Evolutionary conservation across 2,888 invertebrate species (phyloP).

Genomic region (Cephus spinipes): DNA sequence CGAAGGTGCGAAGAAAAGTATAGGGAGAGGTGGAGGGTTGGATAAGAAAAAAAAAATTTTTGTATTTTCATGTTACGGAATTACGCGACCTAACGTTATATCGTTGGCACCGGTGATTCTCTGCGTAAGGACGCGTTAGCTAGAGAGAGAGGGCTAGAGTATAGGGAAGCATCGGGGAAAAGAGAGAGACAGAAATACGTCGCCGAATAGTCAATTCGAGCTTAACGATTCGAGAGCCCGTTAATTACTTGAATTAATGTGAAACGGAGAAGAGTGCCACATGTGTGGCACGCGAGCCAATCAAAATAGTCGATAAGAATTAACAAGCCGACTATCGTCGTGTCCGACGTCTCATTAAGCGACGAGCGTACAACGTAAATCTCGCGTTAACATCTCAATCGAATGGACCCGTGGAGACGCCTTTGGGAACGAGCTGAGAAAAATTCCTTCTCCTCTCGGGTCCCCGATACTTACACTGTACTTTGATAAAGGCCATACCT

Average conservation of each 20-base stretch:
- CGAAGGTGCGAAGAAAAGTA: too few relatives aligned
- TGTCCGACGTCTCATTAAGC: conserved; percentile 43
- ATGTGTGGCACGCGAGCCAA: conserved; percentile 52
- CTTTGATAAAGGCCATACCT: too few relatives aligned
- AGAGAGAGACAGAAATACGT: too few relatives aligned
- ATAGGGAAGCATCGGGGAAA: too few relatives aligned
- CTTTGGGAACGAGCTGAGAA: not conserved
- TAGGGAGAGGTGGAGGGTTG: too few relatives aligned
- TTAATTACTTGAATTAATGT: conserved; percentile 42
- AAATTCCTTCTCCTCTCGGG: not conserved
- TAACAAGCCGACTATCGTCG: conserved; percentile 27
- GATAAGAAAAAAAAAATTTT: too few relatives aligned
- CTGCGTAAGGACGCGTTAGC: too few relatives aligned
- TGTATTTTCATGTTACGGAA: too few relatives aligned
- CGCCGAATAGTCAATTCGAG: not conserved
- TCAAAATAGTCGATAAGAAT: conserved; percentile 52
- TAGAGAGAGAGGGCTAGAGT: too few relatives aligned
- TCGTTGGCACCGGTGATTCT: too few relatives aligned
- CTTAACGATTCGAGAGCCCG: conserved; percentile 8
- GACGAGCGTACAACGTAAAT: conserved; percentile 40
- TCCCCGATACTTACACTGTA: too few relatives aligned
- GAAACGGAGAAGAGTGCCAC: conserved; percentile 39
- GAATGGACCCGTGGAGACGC: not conserved
- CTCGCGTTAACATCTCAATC: conserved; percentile 27
- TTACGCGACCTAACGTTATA: too few relatives aligned